Conservation (phyloP, 2,797 vertebrate genomes). For the Arremon brunneinucha region DNA sequence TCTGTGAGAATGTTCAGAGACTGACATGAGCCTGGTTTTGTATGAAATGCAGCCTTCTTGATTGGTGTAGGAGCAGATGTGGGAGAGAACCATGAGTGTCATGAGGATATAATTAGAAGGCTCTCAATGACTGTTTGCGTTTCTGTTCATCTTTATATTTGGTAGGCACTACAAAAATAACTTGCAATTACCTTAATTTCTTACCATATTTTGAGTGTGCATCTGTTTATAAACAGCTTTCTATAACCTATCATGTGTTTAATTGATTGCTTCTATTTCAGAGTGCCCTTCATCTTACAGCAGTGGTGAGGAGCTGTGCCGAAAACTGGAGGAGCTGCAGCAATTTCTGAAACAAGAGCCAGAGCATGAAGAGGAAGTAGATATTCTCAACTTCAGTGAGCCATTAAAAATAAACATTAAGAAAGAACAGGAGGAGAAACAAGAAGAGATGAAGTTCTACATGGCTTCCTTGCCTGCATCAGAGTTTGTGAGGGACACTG, state of each 20-base stretch:
- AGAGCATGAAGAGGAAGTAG: conserved; percentile 88
- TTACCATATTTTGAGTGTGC: background rate
- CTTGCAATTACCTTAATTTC: conserved; percentile 2
- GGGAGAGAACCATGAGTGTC: background rate
- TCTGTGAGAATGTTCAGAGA: background rate
- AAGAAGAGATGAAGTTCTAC: conserved; percentile 87
- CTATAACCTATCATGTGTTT: background rate
- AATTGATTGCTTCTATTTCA: conserved; percentile 60
- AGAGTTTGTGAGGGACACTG: conserved; percentile 87
- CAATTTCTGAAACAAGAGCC: conserved; percentile 90
- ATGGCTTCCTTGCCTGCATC: conserved; percentile 81
- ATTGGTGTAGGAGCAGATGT: background rate
- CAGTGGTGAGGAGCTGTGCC: conserved; percentile 84
- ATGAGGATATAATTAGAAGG: background rate
- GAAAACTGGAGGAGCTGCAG: conserved; percentile 90
- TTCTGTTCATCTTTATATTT: background rate
- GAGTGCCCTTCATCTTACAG: conserved; percentile 89
- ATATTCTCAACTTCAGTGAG: conserved; percentile 83
- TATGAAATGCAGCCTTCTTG: background rate
- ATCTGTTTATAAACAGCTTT: conserved; percentile 47
- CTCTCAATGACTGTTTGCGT: background rate
- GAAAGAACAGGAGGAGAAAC: conserved; percentile 89
- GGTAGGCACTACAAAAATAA: background rate
- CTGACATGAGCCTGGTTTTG: background rate
- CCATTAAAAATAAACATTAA: conserved; percentile 86